Percentiles rank a stretch among this genome's conserved stretches.
Evolutionary conservation across 1,140 invertebrate species (phyloP).

Genomic region (Listronotus bonariensis): DNA sequence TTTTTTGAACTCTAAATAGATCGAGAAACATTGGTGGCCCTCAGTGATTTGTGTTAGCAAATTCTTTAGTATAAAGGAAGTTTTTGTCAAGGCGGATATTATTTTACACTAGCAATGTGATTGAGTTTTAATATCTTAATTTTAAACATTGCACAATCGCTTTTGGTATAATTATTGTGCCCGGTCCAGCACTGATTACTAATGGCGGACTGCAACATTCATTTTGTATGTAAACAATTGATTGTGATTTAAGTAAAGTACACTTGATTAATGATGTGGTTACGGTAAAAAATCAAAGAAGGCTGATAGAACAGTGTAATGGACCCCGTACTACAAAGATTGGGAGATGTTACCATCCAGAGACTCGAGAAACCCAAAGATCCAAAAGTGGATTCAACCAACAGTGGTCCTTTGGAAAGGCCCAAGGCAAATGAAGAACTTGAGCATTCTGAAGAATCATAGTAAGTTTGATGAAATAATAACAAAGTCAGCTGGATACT

Average conservation of each 20-base stretch:
- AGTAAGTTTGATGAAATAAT: no score
- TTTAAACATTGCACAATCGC: not conserved
- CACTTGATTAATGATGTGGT: not conserved
- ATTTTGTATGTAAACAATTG: conserved; percentile 14
- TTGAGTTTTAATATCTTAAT: not conserved
- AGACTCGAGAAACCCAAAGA: conserved; percentile 52
- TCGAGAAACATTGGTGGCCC: no score
- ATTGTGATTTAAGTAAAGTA: not conserved
- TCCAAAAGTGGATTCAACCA: conserved; percentile 42
- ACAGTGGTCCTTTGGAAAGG: conserved; percentile 35
- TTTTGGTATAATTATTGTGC: not conserved
- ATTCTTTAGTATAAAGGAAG: no score
- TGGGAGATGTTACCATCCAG: conserved; percentile 55
- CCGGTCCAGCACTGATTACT: not conserved
- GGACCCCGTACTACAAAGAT: conserved; percentile 52
- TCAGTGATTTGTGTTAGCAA: no score
- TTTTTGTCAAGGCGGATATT: not conserved
- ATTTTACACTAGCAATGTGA: not conserved
- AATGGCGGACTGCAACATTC: conserved; percentile 1
- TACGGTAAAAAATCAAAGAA: not conserved
- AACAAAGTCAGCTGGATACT: no score
- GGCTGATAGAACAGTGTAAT: conserved; percentile 39
- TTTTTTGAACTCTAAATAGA: no score
- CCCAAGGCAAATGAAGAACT: conserved; percentile 39
- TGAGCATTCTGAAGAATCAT: conserved; percentile 22